Conservation (phyloP, 2,888 invertebrate species). For the Acleris holmiana region DNA sequence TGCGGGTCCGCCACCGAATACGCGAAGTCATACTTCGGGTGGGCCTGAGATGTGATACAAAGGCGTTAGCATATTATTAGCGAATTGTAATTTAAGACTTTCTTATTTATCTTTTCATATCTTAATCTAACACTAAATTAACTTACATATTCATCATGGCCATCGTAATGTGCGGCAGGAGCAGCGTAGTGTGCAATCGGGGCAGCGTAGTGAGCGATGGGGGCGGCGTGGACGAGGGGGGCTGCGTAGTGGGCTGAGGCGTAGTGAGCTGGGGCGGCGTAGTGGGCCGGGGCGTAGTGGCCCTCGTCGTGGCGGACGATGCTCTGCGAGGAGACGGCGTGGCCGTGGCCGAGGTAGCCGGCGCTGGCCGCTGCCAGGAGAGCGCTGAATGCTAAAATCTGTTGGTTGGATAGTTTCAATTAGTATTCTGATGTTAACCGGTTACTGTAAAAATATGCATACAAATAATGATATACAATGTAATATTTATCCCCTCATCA, state of each 20-base stretch:
- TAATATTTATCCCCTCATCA: too few species aligned
- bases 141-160: slow-evolving; percentile 50
- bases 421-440: not conserved
- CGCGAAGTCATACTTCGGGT: slow-evolving; percentile 74
- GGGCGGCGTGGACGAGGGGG: slow-evolving; percentile 44
- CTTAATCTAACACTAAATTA: not conserved
- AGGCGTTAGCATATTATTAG: not conserved
- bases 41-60: slow-evolving; percentile 51
- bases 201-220: slow-evolving; percentile 46
- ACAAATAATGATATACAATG: not conserved
- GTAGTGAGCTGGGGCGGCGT: slow-evolving; percentile 46
- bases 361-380: slow-evolving; percentile 76
- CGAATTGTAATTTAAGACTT: not conserved
- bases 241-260: slow-evolving; percentile 43
- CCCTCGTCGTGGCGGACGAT: slow-evolving; percentile 66
- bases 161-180: slow-evolving; percentile 46
- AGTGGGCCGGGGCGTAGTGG: slow-evolving; percentile 48
- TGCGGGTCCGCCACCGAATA: slow-evolving; percentile 83
- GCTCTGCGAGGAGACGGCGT: slow-evolving; percentile 67
- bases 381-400: slow-evolving; percentile 72
- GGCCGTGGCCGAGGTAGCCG: slow-evolving; percentile 55
- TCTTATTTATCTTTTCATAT: not conserved
- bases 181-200: slow-evolving; percentile 41
- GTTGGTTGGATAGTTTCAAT: slow-evolving; percentile 10
- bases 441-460: not conserved